Percentiles rank a stretch among this genome's conserved stretches.
phyloP scores from a whole-genome alignment of 2,113 vertebrate species.

The Lycocorax pyrrhopterus region DNA sequence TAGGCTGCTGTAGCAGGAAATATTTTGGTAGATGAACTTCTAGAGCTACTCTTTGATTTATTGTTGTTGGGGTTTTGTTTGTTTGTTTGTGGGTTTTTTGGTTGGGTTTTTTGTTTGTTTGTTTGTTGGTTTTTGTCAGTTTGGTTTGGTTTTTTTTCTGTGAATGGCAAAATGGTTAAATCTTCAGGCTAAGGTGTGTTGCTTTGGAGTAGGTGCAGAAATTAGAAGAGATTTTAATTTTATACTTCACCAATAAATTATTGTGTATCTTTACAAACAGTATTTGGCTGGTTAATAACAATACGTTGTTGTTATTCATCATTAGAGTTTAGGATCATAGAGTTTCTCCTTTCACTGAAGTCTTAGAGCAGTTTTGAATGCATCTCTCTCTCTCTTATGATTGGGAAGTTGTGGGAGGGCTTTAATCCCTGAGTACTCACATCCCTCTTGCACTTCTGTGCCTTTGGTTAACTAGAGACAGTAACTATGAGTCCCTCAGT shows the following conservation, averaged over 20 bases:
- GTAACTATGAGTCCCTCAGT: conserved; percentile 85
- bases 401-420: not conserved
- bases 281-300: not conserved
- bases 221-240: not conserved
- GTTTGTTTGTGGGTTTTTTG: not conserved
- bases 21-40: not conserved
- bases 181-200: not conserved
- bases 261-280: not conserved
- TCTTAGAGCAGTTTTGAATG: not conserved
- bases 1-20: not conserved
- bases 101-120: not conserved
- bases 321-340: not conserved
- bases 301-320: not conserved
- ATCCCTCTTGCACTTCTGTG: conserved; percentile 76
- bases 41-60: not conserved
- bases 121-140: not conserved
- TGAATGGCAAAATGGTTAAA: not conserved
- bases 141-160: not conserved
- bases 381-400: not conserved
- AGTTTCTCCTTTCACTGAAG: not conserved
- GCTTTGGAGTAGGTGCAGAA: not conserved
- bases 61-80: not conserved
- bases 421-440: conserved; percentile 69
- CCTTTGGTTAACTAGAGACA: conserved; percentile 89
- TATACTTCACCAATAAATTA: not conserved